These are phyloP conservation scores for Austrofundulus limnaeus DNA, from an alignment of 2,113 vertebrate species.

Conservation along the genomic window DNA sequence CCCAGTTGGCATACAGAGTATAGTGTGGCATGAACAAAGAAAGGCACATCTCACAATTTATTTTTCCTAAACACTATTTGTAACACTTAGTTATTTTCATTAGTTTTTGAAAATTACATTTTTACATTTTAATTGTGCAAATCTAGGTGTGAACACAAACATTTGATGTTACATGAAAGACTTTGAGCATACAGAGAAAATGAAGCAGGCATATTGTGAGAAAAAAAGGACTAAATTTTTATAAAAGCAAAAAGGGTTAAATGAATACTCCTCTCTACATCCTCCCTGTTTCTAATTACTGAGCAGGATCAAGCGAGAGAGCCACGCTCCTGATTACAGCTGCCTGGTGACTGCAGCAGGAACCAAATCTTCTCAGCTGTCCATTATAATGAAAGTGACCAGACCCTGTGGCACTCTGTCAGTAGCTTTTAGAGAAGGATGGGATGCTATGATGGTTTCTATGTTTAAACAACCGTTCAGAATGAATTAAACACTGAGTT, in stretches of 20 bases:
- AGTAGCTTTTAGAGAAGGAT: slow-evolving; percentile 27
- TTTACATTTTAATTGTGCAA: background rate
- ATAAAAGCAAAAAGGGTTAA: slow-evolving; percentile 69
- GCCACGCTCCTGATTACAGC: slow-evolving; percentile 48
- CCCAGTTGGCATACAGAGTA: slow-evolving; percentile 64
- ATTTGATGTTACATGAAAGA: background rate
- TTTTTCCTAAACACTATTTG: slow-evolving; percentile 27
- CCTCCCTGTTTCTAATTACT: slow-evolving; percentile 67
- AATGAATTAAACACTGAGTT: slow-evolving; percentile 22
- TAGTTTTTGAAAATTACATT: background rate
- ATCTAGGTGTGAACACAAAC: background rate
- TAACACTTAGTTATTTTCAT: background rate
- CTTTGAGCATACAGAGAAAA: background rate
- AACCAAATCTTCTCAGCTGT: slow-evolving; percentile 60
- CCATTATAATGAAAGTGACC: slow-evolving; percentile 57
- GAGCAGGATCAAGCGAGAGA: slow-evolving; percentile 50
- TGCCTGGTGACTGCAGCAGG: slow-evolving; percentile 60
- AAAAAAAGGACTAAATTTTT: slow-evolving; percentile 27
- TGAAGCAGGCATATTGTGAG: too few species aligned
- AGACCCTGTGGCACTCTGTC: slow-evolving; percentile 32
- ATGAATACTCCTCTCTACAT: slow-evolving; percentile 38
- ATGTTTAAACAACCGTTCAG: slow-evolving; percentile 34
- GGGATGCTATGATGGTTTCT: slow-evolving; percentile 20
- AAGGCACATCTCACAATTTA: slow-evolving; percentile 35
- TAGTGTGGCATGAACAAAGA: slow-evolving; percentile 50